Percentiles rank a stretch among this genome's conserved stretches.
These are phyloP conservation scores for Eulacestoma nigropectus DNA, from an alignment of 2,113 vertebrate genomes.

Conservation along the genomic window DNA sequence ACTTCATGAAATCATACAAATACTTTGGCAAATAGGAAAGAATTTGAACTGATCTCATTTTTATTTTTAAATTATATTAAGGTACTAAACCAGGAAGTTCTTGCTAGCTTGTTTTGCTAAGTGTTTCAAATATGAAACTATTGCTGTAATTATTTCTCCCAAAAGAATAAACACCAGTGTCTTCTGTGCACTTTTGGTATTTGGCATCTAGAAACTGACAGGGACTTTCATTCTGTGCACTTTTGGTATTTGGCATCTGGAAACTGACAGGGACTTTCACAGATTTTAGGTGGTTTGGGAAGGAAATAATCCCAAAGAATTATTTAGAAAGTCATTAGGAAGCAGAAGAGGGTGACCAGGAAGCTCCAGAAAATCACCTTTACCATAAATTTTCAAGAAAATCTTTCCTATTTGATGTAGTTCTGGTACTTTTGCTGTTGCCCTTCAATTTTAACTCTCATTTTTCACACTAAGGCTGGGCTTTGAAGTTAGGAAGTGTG, in stretches of 20 bases:
- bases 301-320: not conserved
- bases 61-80: not conserved
- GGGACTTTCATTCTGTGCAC: not conserved
- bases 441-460: not conserved
- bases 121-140: not conserved
- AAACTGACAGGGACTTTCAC: not conserved
- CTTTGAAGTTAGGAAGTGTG: not conserved
- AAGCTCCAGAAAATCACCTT: not conserved
- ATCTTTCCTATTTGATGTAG: not conserved
- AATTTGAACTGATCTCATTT: not conserved
- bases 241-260: not conserved
- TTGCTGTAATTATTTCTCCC: not conserved
- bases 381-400: not conserved
- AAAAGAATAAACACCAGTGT: not conserved
- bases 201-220: not conserved
- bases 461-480: not conserved
- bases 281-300: not conserved
- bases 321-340: not conserved
- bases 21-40: not conserved
- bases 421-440: not conserved
- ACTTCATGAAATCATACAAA: not conserved
- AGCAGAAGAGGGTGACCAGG: not conserved
- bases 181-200: not conserved
- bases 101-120: not conserved
- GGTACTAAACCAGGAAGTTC: not conserved